These are phyloP conservation scores for Rhagium mordax DNA, from an alignment of 2,888 invertebrate genomes.

Conservation along the genomic window DNA sequence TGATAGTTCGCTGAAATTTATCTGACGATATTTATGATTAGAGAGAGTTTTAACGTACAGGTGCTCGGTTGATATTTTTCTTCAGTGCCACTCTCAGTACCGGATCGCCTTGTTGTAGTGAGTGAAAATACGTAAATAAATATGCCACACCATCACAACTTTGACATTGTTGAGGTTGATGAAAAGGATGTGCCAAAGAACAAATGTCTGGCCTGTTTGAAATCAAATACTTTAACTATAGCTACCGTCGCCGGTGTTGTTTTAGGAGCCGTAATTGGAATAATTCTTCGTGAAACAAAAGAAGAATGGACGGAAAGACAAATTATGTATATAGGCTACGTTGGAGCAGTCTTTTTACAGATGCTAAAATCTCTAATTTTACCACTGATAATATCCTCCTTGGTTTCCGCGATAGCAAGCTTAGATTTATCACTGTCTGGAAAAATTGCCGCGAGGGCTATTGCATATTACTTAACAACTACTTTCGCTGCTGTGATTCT, in stretches of 20 bases:
- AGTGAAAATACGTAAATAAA: slow-evolving; percentile 1
- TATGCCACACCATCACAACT: slow-evolving; percentile 48
- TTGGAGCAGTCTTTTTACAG: slow-evolving; percentile 77
- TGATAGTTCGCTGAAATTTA: slow-evolving; percentile 23
- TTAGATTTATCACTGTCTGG: slow-evolving; percentile 80
- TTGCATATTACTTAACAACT: slow-evolving; percentile 79
- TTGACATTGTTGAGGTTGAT: slow-evolving; percentile 44
- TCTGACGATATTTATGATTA: background rate
- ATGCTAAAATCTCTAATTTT: slow-evolving; percentile 84
- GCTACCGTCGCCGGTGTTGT: slow-evolving; percentile 75
- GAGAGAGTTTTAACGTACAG: slow-evolving; percentile 4
- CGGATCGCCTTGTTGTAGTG: slow-evolving; percentile 9
- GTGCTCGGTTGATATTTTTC: slow-evolving; percentile 5
- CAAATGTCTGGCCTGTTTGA: slow-evolving; percentile 61
- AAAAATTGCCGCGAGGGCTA: slow-evolving; percentile 77
- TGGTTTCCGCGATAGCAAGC: slow-evolving; percentile 80
- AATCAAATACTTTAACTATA: slow-evolving; percentile 72
- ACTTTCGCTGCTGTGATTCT: slow-evolving; percentile 80
- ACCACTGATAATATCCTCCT: slow-evolving; percentile 79
- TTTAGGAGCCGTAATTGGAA: slow-evolving; percentile 72
- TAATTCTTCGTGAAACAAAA: slow-evolving; percentile 68
- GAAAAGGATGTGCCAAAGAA: slow-evolving; percentile 42
- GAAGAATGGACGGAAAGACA: slow-evolving; percentile 73
- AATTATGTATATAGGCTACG: slow-evolving; percentile 78
- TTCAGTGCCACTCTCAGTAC: background rate